Percentiles rank a stretch among this genome's conserved stretches.
These are phyloP conservation scores for Lindbergichthys nudifrons DNA, from an alignment of 2,797 vertebrate species.

Conservation along the genomic window DNA sequence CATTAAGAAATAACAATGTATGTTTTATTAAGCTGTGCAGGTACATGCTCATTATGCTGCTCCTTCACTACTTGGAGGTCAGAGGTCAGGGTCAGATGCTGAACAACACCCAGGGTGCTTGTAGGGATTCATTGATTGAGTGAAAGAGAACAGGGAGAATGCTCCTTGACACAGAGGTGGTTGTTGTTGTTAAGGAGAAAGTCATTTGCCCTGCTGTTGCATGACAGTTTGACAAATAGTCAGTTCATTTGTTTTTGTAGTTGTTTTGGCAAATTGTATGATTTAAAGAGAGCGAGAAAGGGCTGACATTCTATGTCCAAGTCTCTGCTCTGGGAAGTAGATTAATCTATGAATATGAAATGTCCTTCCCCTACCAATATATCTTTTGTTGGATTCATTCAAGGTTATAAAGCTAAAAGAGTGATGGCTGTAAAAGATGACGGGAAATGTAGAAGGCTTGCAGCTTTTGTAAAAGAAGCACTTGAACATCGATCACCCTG, in stretches of 20 bases:
- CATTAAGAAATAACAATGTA: background rate
- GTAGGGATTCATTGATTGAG: slow-evolving; percentile 23
- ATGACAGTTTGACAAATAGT: slow-evolving; percentile 5
- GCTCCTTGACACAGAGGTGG: slow-evolving; percentile 6
- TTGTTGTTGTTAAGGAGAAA: slow-evolving; percentile 8
- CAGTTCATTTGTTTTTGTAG: background rate
- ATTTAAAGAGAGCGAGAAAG: slow-evolving; percentile 10
- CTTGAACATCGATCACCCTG: slow-evolving; percentile 59
- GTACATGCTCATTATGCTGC: slow-evolving; percentile 12
- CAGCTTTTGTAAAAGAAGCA: slow-evolving; percentile 60
- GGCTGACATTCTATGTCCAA: slow-evolving; percentile 10
- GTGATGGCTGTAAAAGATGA: slow-evolving; percentile 60
- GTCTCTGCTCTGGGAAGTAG: slow-evolving; percentile 29
- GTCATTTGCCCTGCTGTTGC: slow-evolving; percentile 22
- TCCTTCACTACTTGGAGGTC: background rate
- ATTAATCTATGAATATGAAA: slow-evolving; percentile 47
- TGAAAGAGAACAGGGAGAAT: slow-evolving; percentile 10
- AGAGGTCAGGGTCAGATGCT: slow-evolving; percentile 25
- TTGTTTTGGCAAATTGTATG: slow-evolving; percentile 18
- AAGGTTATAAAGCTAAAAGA: slow-evolving; percentile 59
- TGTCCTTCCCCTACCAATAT: slow-evolving; percentile 7
- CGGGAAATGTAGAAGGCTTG: slow-evolving; percentile 37
- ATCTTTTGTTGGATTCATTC: slow-evolving; percentile 47
- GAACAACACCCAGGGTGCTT: slow-evolving; percentile 19
- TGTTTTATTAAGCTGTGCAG: slow-evolving; percentile 5